Percentiles rank a stretch among this genome's conserved stretches.
Evolutionary conservation across 2,888 invertebrate species (phyloP).

Genomic region (Patella caerulea): DNA sequence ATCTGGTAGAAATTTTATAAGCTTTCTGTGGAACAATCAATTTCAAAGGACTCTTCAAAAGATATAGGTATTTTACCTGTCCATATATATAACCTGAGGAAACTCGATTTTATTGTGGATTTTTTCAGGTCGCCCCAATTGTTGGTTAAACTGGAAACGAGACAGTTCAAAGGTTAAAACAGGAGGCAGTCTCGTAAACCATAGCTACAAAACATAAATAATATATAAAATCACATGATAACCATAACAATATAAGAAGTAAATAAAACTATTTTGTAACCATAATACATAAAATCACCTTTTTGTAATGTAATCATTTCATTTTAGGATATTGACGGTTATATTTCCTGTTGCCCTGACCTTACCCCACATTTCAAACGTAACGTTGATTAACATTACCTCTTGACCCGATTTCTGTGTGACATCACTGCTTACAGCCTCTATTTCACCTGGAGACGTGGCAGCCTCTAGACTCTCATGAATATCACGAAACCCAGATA

Average conservation of each 20-base stretch:
- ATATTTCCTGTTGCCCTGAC: no score
- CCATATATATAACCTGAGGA: slow-evolving; percentile 72
- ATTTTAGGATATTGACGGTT: no score
- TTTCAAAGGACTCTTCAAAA: no score
- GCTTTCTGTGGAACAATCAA: no score
- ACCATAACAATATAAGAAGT: no score
- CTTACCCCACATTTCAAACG: no score
- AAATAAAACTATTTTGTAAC: no score
- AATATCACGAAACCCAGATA: slow-evolving; percentile 71
- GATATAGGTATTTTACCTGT: slow-evolving; percentile 61
- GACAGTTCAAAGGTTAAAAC: slow-evolving; percentile 72
- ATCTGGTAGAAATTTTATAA: background rate
- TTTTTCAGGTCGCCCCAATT: slow-evolving; percentile 72
- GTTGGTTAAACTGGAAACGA: slow-evolving; percentile 73
- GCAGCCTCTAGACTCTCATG: slow-evolving; percentile 73
- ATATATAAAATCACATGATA: background rate
- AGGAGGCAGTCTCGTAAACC: slow-evolving; percentile 73
- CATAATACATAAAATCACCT: background rate
- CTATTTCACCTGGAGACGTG: slow-evolving; percentile 70
- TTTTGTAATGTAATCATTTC: no score
- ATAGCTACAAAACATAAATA: slow-evolving; percentile 62
- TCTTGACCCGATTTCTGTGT: slow-evolving; percentile 70
- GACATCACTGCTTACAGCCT: slow-evolving; percentile 64
- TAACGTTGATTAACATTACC: slow-evolving; percentile 42
- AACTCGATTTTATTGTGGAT: slow-evolving; percentile 73